Evolutionary conservation across 92 coral and sea anemone genomes (phyloP), one percentile per base, ranked within the genome.

Genomic region (Parazoanthus swiftii): DNA sequence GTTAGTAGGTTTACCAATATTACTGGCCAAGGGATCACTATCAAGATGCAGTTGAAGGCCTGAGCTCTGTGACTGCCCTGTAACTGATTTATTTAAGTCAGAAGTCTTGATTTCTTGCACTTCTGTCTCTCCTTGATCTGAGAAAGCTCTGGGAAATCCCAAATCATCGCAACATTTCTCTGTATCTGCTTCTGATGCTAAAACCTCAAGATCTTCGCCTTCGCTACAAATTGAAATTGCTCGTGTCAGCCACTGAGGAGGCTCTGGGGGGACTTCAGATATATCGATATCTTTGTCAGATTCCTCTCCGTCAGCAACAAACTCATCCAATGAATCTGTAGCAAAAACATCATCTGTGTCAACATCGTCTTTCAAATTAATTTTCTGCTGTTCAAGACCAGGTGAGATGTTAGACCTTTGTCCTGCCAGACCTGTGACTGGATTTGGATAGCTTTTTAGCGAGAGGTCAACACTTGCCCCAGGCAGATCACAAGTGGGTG

Each of bases 221-320:
- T 95, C 99, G 65, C 99, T 97, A 74, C 99, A 97, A 20, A 97
- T 78, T 0, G 98, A 93, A 75, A 97, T 97, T 46, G 99, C 99
- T 85, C 99, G 78, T 38, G 93, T 93, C 10, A 97, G 91, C 99
- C 99, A 97, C 14, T 89, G 79, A 38, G 96, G 90, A 5, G 98
- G 92, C 9, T 93, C 93, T 1, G 79, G 25, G 5, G 87, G 89
- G 21, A 59, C 4, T 29, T 42, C 70, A 0, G 74, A 14, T 82
- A 38, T 26, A 26, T 67, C 90, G 77, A 38, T 26, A 26, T 67
- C 90, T 15, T 76, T 71, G 72, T 70, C 82, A 0, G 81, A 80
- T 0, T 73, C 91, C 18, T 80, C 86, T 26, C 68, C 77, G 33
- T 75, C 90, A 56, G 39, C 54, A 59, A 56, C 86, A 25, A 77